Evolutionary conservation across 2,113 vertebrate genomes (phyloP), one percentile per base, ranked within the genome.

Genomic region (Hucho hucho): DNA sequence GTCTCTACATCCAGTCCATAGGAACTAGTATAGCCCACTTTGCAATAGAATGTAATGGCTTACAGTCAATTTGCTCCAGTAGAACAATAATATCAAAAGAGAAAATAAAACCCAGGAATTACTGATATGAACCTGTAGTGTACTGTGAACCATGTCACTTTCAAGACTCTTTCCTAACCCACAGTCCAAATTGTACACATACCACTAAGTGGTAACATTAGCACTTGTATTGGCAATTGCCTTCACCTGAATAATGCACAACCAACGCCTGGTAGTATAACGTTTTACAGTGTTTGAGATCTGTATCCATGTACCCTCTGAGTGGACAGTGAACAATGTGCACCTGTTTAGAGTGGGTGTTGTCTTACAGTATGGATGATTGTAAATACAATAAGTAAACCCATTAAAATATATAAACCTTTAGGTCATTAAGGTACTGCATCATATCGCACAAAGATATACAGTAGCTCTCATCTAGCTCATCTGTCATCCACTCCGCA

Each of bases 281-380:
- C 4, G n/a, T 22, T 20, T 61, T 61, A n/a, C n/a, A 22, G n/a
- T 11, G n/a, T 16, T 12, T 43, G 56, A 58, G 1, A 29, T 29
- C 56, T 18, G 12, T 58, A n/a, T 58, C 53, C 53, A 58, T 12
- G 12, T 14, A 14, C 56, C n/a, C 5, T 59, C 56, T 59, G 58
- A 59, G 18, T 12, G 3, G 6, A 37, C 37, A 37, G 37, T 7
- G 37, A 61, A 59, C 28, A 53, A 14, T 16, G 14, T 56, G 18
- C 56, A 63, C n/a, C 70, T 72, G 56, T 72, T 72, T 58, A 25
- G n/a, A 16, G 69, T 26, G 14, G 24, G 69, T 70, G 26, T 56
- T 28, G 24, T 70, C 46, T 69, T 46, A 49, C 47, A 49, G 14
- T 49, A 70, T 3, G 69, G 47, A 70, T 20, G 22, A 18, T 6